Evolutionary conservation across 2,113 vertebrate genomes (phyloP), one percentile per base, ranked within the genome.

Genomic region (Notothenia rossii): DNA sequence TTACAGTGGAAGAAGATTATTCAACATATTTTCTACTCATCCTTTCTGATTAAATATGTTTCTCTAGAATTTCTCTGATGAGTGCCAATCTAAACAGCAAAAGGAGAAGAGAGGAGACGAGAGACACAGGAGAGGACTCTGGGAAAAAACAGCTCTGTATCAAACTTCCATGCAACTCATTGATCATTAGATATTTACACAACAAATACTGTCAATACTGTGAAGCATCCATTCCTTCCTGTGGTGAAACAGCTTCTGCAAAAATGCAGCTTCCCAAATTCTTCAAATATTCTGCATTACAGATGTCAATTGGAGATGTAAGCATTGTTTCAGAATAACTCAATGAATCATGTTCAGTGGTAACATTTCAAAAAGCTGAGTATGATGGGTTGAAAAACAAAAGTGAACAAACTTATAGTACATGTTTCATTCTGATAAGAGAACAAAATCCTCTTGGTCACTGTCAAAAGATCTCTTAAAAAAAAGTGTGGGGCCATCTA

Each of bases 111-210:
- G 50, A 71, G 29, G 48, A 70, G 2, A 65, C 36, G 12, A n/a
- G 45, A 25, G 11, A 49, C 22, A 62, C 10, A 29, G 29, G 29
- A 46, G 53, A 20, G 12, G 8, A 61, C 50, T 64, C 74, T 36
- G 50, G 73, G 18, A 53, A 64, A 29, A 74, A 76, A 18, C 53
- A 14, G 61, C 64, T 77, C 17, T 72, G 59, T 55, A 66, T 78
- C 55, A 72, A 46, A 70, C 48, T 56, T 88, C 46, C 53, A 67
- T 36, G 77, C 72, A 22, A 67, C 68, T 74, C 86, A 83, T 86
- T 86, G 63, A 70, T 90, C 79, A 87, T 73, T 75, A 79, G 70
- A 84, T 73, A 77, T 79, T 84, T 59, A 72, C 74, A 61, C 73
- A 87, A 62, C 54, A 78, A 82, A 84, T 82, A 75, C 55, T 72